A percentile compares a stretch with the other conserved stretches of the same genome.
phyloP scores from a whole-genome alignment of 1,140 invertebrate species.

The Lordiphosa stackelbergi region DNA sequence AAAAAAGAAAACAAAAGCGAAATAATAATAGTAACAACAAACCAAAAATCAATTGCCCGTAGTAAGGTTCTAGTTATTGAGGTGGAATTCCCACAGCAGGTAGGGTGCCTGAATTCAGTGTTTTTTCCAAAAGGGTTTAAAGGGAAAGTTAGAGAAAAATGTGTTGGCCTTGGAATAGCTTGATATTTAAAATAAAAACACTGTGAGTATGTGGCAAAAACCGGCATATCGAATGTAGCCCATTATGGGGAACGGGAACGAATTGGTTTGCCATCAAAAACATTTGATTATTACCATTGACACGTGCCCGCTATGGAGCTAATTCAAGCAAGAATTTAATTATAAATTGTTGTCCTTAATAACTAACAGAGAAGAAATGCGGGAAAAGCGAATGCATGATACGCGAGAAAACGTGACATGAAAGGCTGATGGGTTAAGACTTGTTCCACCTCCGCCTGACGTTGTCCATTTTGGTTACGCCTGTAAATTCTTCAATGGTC shows the following conservation, averaged over 20 bases:
- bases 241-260: not conserved
- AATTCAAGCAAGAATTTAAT: constrained; percentile 71
- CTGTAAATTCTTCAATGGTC: constrained; percentile 63
- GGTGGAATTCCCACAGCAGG: too few species aligned
- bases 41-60: constrained; percentile 46
- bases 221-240: too few species aligned
- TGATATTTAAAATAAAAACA: too few species aligned
- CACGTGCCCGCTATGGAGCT: constrained; percentile 66
- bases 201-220: too few species aligned
- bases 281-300: constrained; percentile 74
- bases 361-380: constrained; percentile 7
- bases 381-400: constrained; percentile 5
- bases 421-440: constrained; percentile 25
- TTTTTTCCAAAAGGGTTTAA: too few species aligned
- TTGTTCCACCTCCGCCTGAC: constrained; percentile 29
- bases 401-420: constrained; percentile 43
- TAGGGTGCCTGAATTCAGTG: too few species aligned
- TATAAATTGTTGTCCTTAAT: constrained; percentile 62
- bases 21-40: constrained; percentile 1
- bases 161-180: too few species aligned
- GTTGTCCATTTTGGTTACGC: constrained; percentile 57
- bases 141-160: too few species aligned
- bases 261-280: constrained; percentile 17
- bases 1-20: constrained; percentile 10
- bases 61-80: constrained; percentile 6